Base-by-base conservation (phyloP, 2,113 vertebrate species). In the Triplophysa rosa region DNA sequence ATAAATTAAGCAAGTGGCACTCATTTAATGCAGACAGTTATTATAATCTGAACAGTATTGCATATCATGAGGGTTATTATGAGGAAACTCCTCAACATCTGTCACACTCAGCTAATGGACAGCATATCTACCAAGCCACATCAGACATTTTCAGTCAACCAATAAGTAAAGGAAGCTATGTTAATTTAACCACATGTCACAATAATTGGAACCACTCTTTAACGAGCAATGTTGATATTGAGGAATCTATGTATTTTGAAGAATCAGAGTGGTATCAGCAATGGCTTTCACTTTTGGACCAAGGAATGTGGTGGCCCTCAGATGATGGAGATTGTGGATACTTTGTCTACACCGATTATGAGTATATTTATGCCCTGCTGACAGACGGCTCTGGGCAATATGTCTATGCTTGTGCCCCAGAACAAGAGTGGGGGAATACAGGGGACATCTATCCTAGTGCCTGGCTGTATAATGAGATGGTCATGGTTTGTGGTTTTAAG, bases 261-360 rank as follows among this genome's bases (percentile, higher is more conserved):
- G 92, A 94, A 61, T 89, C 87, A 75, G 94, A 90, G 89, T 96
- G 95, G 86, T 97, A 96, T 86, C 94, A 96, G 75, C 94, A 96
- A 78, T 99, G 96, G 97, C 92, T 97, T 71, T 86, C 89, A 66
- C 91, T 94, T 87, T 90, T 98, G 84, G 94, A 96, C 84, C 94
- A 95, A 88, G 97, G 96, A 2, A 80, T 98, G 65, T 99, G 98
- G 98, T 98, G 95, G 95, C 94, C 94, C 47, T 95, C 96, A 71
- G 95, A 98, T 84, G 92, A 97, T 86, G 95, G 95, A 37, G 90
- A 97, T 64, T 98, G 94, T 92, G 97, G 96, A 11, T 96, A 98
- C 86, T 98, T 94, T 91, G 93, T 98, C 90, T 98, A 97, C 85
- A 95, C 94, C 56, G 97, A 98, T 87, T 93, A 92, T 77, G 93